These are phyloP conservation scores for Syngnathus typhle DNA, from an alignment of 2,113 vertebrate genomes.

Conservation along the genomic window DNA sequence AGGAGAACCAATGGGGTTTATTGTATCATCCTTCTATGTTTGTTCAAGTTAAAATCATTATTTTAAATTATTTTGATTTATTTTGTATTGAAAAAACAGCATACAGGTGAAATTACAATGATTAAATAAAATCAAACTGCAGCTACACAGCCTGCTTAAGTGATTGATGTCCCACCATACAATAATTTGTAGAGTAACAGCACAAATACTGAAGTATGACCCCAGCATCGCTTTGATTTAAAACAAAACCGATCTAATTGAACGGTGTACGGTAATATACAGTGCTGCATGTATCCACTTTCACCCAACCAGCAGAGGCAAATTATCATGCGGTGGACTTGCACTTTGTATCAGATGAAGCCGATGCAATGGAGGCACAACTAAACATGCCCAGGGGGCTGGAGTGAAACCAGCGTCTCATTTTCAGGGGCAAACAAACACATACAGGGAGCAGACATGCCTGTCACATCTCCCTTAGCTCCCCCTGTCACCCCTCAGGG, in stretches of 20 bases:
- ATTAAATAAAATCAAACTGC: neutral
- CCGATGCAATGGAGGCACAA: conserved; percentile 54
- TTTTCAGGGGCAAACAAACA: conserved; percentile 70
- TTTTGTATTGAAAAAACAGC: neutral
- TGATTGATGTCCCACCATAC: neutral
- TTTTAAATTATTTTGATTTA: no score
- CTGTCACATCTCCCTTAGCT: conserved; percentile 74
- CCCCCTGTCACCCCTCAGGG: conserved; percentile 57
- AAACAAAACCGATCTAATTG: neutral
- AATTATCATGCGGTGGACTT: conserved; percentile 56
- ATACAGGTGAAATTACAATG: no score
- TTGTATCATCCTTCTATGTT: neutral
- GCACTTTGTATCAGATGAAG: conserved; percentile 67
- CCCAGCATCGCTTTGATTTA: neutral
- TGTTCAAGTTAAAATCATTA: no score
- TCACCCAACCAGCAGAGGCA: conserved; percentile 41
- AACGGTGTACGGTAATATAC: neutral
- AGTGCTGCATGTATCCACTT: conserved; percentile 38
- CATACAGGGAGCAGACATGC: conserved; percentile 71
- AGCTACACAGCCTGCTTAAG: neutral
- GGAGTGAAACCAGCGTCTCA: conserved; percentile 59
- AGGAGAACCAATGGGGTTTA: neutral
- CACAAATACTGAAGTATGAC: neutral
- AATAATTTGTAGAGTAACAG: neutral
- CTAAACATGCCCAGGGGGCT: conserved; percentile 67